phyloP scores from a whole-genome alignment of 2,113 vertebrate genomes.

The Apaloderma vittatum region DNA sequence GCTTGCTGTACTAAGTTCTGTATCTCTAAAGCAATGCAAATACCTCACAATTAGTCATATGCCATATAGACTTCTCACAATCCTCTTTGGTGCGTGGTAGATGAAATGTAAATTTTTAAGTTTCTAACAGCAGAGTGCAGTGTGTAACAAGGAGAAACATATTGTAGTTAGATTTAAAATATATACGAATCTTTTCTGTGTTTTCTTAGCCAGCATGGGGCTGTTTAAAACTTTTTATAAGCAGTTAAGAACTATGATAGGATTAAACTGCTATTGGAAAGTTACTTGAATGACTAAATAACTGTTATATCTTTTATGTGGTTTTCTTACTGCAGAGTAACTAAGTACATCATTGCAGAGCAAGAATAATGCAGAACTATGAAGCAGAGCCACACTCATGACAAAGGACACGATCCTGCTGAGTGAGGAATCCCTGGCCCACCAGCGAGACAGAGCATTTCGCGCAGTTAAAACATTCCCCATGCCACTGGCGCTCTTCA shows the following conservation, averaged over 20 bases:
- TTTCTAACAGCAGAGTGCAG: slow-evolving; percentile 77
- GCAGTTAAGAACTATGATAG: background rate
- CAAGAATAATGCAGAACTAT: slow-evolving; percentile 55
- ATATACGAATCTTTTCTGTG: background rate
- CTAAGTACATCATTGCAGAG: background rate
- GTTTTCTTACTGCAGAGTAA: background rate
- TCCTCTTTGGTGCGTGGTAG: background rate
- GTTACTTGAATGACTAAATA: background rate
- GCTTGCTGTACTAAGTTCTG: background rate
- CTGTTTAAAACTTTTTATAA: background rate
- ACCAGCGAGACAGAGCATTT: slow-evolving; percentile 72
- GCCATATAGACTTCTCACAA: background rate
- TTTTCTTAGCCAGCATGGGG: background rate
- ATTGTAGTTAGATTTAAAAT: background rate
- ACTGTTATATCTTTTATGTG: background rate
- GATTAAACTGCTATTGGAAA: background rate
- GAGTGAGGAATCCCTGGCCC: slow-evolving; percentile 86
- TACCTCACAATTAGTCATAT: background rate
- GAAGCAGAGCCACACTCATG: slow-evolving; percentile 85
- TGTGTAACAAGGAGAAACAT: slow-evolving; percentile 63
- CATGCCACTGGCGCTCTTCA: slow-evolving; percentile 83
- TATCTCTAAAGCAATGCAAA: background rate
- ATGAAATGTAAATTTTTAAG: background rate
- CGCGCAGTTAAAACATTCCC: slow-evolving; percentile 78
- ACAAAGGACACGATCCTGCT: slow-evolving; percentile 86